Evolutionary conservation across 1,140 invertebrate species (phyloP).

Genomic region (Akabosia matsudoensis): DNA sequence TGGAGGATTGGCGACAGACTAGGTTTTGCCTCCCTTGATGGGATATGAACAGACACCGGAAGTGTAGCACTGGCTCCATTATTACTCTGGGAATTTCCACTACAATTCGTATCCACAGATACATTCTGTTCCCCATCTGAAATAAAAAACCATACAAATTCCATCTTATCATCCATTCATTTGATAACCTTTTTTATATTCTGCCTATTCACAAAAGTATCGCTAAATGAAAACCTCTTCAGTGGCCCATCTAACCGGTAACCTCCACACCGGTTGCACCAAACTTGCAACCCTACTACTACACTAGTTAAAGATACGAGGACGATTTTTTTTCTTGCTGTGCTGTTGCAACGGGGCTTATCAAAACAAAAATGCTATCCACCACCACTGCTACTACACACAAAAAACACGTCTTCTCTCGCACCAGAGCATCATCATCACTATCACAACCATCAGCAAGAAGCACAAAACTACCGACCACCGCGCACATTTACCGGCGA

Average conservation of each 20-base stretch:
- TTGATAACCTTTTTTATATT: neutral
- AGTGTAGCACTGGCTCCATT: neutral
- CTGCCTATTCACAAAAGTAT: neutral
- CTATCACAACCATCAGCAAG: too few species aligned
- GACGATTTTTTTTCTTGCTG: neutral
- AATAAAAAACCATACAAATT: neutral
- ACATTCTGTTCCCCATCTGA: neutral
- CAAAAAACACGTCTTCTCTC: neutral
- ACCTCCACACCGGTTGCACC: too few species aligned
- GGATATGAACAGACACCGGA: constrained; percentile 39
- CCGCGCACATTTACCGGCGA: neutral
- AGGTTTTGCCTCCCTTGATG: constrained; percentile 41
- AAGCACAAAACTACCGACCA: too few species aligned
- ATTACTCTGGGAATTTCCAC: neutral
- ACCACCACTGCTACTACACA: too few species aligned
- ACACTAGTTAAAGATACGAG: too few species aligned
- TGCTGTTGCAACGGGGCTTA: neutral
- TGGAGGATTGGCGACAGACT: constrained; percentile 66
- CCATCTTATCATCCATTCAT: neutral
- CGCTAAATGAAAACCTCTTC: neutral
- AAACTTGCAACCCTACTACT: too few species aligned
- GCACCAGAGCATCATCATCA: too few species aligned
- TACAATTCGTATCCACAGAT: neutral
- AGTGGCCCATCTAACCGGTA: too few species aligned
- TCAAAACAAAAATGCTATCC: neutral